These are phyloP conservation scores for Fopius arisanus DNA, from an alignment of 1,140 invertebrate genomes.

Conservation along the genomic window DNA sequence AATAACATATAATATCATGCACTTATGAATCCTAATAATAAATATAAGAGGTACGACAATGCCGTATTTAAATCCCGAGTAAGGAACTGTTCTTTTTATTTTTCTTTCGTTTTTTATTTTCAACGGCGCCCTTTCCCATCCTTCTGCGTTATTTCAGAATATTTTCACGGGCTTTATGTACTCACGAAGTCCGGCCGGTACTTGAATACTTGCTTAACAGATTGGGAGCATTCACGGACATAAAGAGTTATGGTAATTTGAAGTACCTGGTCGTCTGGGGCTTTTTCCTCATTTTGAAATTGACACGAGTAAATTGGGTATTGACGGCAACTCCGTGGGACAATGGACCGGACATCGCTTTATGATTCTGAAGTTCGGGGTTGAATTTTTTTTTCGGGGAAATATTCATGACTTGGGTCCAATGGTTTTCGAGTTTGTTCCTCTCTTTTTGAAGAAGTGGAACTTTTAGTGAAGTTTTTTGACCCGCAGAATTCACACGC, in stretches of 20 bases:
- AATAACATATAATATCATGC: constrained; percentile 10
- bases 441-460: background rate
- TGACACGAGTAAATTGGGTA: background rate
- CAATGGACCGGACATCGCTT: background rate
- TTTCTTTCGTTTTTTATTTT: background rate
- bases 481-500: too few species aligned
- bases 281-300: too few species aligned
- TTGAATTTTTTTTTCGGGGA: background rate
- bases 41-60: constrained; percentile 6
- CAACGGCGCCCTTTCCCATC: background rate
- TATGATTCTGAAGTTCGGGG: background rate
- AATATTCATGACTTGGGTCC: background rate
- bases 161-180: background rate
- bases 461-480: background rate
- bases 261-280: background rate
- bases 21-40: constrained; percentile 15
- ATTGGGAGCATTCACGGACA: background rate
- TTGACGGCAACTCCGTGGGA: background rate
- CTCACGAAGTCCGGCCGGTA: background rate
- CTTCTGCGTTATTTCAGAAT: background rate
- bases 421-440: too few species aligned
- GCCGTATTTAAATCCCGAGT: background rate
- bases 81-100: background rate
- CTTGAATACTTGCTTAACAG: background rate
- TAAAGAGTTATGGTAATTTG: background rate